Conservation (phyloP, 2,113 vertebrate genomes). For the Nycticryphes semicollaris region DNA sequence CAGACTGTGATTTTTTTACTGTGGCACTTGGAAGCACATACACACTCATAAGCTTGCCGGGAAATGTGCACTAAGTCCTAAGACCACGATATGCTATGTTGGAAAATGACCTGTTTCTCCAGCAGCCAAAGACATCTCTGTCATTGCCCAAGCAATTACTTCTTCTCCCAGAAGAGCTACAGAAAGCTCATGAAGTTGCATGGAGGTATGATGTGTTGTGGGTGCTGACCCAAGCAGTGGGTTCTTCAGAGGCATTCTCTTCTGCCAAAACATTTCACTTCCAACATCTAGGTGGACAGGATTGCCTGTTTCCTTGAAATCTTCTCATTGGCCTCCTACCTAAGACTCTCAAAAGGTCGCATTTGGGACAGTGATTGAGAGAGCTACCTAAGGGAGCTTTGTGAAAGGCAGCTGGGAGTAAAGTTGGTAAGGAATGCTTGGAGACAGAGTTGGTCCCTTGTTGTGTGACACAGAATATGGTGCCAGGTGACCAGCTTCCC, state of each 20-base stretch:
- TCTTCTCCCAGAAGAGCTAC: neutral
- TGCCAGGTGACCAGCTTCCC: neutral
- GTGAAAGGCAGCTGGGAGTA: neutral
- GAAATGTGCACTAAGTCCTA: neutral
- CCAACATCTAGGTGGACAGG: neutral
- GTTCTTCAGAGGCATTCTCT: neutral
- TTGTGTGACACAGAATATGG: neutral
- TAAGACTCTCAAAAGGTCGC: neutral
- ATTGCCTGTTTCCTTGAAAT: neutral
- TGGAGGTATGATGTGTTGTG: neutral
- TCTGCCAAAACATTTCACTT: neutral
- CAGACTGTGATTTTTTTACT: neutral
- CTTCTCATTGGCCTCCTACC: neutral
- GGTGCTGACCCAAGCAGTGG: neutral
- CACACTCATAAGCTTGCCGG: neutral
- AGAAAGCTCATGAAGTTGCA: neutral
- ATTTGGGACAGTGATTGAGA: neutral
- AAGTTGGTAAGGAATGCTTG: neutral
- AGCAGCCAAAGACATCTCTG: neutral
- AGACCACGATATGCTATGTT: neutral
- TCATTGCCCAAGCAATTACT: neutral
- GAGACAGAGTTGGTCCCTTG: neutral
- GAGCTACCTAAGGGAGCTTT: neutral
- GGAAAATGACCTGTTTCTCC: neutral
- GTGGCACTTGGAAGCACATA: neutral